A percentile compares a stretch with the other conserved stretches of the same genome.
phyloP scores from a whole-genome alignment of 2,797 vertebrate species.

The Cryptoprocta ferox region DNA sequence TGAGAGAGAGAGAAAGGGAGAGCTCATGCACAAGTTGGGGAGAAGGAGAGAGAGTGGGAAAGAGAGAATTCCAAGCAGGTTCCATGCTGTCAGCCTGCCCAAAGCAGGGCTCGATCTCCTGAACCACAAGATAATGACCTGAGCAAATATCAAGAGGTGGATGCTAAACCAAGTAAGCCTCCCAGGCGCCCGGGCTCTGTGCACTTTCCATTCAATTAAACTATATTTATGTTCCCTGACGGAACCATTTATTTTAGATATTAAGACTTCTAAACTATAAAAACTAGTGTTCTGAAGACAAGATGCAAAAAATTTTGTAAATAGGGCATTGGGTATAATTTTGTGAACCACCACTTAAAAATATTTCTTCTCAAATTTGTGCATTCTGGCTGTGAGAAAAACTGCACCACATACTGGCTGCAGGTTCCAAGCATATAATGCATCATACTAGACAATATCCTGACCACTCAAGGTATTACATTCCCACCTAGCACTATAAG shows the following conservation, averaged over 20 bases:
- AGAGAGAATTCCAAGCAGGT: too few species aligned
- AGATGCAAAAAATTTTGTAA: not conserved
- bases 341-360: not conserved
- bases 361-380: not conserved
- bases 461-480: not conserved
- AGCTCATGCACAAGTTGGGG: too few species aligned
- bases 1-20: too few species aligned
- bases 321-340: not conserved
- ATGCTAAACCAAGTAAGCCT: too few species aligned
- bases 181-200: not conserved
- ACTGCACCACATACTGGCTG: not conserved
- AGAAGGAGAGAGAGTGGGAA: too few species aligned
- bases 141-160: too few species aligned
- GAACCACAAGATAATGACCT: too few species aligned
- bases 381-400: not conserved
- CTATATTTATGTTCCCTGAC: not conserved
- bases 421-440: not conserved
- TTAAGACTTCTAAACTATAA: not conserved
- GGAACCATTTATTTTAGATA: not conserved
- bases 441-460: not conserved
- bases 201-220: not conserved
- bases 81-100: too few species aligned
- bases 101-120: too few species aligned
- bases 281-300: not conserved
- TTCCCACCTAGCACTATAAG: not conserved